phyloP scores from a whole-genome alignment of 2,888 invertebrate genomes.

The Hypomecis atomaria region DNA sequence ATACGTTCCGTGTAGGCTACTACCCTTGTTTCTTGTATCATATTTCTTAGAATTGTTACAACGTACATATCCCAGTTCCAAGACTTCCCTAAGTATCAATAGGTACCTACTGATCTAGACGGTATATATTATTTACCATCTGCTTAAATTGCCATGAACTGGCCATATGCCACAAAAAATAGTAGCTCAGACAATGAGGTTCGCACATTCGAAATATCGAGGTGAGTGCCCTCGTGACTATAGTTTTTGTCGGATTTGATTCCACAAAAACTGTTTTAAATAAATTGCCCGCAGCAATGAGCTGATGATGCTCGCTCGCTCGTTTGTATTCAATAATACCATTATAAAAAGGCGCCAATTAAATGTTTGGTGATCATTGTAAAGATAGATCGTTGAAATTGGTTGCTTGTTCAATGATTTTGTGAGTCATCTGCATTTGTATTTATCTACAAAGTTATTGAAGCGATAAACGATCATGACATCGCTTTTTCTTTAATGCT shows the following conservation, averaged over 20 bases:
- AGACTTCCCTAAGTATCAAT: conserved; percentile 29
- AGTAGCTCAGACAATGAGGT: conserved; percentile 73
- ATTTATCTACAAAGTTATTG: conserved; percentile 13
- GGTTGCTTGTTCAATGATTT: conserved; percentile 21
- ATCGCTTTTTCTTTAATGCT: conserved; percentile 3
- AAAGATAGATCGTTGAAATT: conserved; percentile 15
- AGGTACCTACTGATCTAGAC: conserved; percentile 22
- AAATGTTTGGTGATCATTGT: conserved; percentile 29
- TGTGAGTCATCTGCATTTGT: conserved; percentile 17
- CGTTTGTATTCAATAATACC: conserved; percentile 46
- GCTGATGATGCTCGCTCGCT: conserved; percentile 54
- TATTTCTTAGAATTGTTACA: conserved; percentile 42
- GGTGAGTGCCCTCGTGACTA: conserved; percentile 76
- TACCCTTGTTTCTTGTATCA: conserved; percentile 22
- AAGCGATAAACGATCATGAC: conserved; percentile 7
- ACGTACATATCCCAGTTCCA: conserved; percentile 28
- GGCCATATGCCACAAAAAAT: conserved; percentile 78
- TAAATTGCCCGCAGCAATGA: conserved; percentile 66
- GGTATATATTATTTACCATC: conserved; percentile 51
- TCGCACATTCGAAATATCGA: conserved; percentile 78
- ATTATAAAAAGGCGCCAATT: conserved; percentile 36
- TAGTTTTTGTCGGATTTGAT: conserved; percentile 73
- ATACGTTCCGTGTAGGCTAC: conserved; percentile 9
- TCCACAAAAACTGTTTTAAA: conserved; percentile 69
- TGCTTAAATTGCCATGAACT: conserved; percentile 65